phyloP scores from a whole-genome alignment of 2,797 vertebrate species.

The Pteropus rufus region DNA sequence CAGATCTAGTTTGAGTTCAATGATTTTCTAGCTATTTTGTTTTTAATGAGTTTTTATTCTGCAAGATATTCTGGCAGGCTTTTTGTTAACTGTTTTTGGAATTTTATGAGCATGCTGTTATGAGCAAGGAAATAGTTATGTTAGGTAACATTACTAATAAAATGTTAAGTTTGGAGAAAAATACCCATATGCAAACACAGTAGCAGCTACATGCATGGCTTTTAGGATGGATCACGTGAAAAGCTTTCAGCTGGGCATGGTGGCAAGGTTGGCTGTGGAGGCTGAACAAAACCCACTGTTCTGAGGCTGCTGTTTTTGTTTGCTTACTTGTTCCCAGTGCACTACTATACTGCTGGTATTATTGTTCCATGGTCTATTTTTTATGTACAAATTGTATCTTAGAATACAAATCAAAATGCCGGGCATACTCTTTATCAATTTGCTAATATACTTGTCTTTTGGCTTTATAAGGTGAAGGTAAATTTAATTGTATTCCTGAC shows the following conservation, averaged over 20 bases:
- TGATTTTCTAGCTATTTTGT: not conserved
- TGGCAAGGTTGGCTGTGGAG: not conserved
- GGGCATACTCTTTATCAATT: not conserved
- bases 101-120: not conserved
- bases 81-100: constrained; percentile 38
- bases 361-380: not conserved
- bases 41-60: constrained; percentile 29
- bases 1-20: not conserved
- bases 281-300: not conserved
- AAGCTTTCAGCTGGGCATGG: not conserved
- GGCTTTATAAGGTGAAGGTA: not conserved
- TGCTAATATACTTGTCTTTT: constrained; percentile 22
- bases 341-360: not conserved
- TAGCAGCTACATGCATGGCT: not conserved
- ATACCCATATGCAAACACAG: not conserved
- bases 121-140: not conserved
- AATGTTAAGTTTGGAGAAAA: constrained; percentile 8
- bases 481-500: constrained; percentile 29
- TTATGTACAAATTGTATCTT: not conserved
- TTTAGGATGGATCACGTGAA: not conserved
- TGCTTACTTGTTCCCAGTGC: not conserved
- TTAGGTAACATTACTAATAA: not conserved
- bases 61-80: not conserved
- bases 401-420: not conserved
- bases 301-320: not conserved